These are phyloP conservation scores for Psephotus haematonotus DNA, from an alignment of 2,113 vertebrate genomes.

Conservation along the genomic window DNA sequence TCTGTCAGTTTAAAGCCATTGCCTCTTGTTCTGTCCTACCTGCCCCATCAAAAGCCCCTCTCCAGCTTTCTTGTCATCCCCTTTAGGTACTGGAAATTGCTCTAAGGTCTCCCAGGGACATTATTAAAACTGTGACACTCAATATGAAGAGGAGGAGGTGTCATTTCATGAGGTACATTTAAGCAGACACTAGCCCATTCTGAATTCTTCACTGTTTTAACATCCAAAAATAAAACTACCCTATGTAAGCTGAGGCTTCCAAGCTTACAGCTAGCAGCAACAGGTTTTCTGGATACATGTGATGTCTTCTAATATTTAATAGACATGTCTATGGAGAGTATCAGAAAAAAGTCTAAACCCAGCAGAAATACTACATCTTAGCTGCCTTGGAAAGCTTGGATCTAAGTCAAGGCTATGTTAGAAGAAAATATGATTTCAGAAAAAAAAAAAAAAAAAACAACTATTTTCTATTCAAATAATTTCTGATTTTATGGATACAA, in stretches of 20 bases:
- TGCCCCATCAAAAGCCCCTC: not conserved
- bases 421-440: not conserved
- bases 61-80: not conserved
- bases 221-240: constrained; percentile 3
- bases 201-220: not conserved
- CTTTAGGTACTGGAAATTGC: not conserved
- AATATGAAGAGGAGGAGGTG: not conserved
- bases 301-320: not conserved
- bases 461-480: not conserved
- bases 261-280: not conserved
- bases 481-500: constrained; percentile 3
- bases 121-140: not conserved
- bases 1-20: not conserved
- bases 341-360: not conserved
- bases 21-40: not conserved
- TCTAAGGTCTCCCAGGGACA: not conserved
- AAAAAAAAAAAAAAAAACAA: constrained; percentile 4
- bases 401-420: not conserved
- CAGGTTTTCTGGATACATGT: not conserved
- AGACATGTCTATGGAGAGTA: not conserved
- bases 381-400: not conserved
- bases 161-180: not conserved
- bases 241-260: not conserved
- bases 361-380: not conserved
- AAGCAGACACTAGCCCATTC: not conserved